Percentiles rank a stretch among this genome's conserved stretches.
Evolutionary conservation across 92 coral and sea anemone genomes (phyloP).

Genomic region (Porites lobata): DNA sequence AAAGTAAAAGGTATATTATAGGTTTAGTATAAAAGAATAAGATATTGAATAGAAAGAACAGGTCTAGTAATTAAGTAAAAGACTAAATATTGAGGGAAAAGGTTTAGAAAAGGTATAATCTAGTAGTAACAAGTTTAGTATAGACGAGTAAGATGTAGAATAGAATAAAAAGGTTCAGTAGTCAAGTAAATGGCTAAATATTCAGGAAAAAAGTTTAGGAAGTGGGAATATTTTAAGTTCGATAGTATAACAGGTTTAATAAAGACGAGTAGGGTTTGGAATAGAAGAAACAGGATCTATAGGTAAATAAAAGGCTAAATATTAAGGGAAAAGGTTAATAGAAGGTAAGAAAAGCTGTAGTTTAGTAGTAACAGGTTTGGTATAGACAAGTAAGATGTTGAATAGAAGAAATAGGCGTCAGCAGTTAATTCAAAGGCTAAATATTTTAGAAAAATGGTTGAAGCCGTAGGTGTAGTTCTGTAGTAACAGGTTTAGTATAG

Average conservation of each 20-base stretch:
- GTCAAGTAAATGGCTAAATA: neutral
- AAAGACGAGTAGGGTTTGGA: neutral
- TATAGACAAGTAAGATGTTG: neutral
- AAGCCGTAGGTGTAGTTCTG: neutral
- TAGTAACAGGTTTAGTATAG: neutral
- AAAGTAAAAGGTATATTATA: neutral
- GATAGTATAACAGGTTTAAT: neutral
- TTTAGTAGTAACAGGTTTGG: neutral
- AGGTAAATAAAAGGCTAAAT: neutral
- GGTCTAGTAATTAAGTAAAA: no score
- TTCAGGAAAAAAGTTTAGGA: neutral
- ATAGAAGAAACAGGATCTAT: neutral
- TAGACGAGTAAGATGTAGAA: neutral
- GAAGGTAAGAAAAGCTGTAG: neutral
- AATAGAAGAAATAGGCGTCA: neutral
- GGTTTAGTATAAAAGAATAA: neutral
- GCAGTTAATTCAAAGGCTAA: no score
- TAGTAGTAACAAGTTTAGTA: neutral
- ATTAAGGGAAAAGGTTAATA: no score
- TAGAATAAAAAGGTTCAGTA: neutral
- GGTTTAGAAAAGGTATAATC: neutral
- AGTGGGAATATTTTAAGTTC: neutral
- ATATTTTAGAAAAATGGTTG: neutral
- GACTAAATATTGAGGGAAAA: no score
- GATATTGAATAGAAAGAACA: neutral